These are phyloP conservation scores for Poecilia latipinna DNA, from an alignment of 2,113 vertebrate genomes.

Conservation along the genomic window DNA sequence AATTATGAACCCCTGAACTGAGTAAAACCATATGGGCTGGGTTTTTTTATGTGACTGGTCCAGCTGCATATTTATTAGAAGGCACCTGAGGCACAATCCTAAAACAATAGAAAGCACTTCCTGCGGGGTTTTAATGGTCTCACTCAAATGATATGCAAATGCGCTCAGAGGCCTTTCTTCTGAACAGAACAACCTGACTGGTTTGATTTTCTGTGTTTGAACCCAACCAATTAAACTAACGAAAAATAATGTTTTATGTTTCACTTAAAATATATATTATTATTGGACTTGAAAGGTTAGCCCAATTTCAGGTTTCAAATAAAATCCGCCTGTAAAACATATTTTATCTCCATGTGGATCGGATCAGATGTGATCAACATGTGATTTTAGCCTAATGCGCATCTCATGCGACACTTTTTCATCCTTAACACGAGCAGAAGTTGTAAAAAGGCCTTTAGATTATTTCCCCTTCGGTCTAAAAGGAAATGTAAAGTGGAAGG, in stretches of 20 bases:
- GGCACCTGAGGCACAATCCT: slow-evolving; percentile 16
- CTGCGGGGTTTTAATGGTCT: not conserved
- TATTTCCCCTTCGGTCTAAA: not conserved
- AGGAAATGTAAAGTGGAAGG: not conserved
- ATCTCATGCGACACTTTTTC: not conserved
- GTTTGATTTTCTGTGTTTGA: no score
- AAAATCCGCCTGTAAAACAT: not conserved
- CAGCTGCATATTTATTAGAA: slow-evolving; percentile 6
- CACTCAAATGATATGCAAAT: not conserved
- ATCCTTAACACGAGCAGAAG: not conserved
- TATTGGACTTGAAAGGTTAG: no score
- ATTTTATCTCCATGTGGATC: not conserved
- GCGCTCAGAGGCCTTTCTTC: no score
- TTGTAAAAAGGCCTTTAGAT: not conserved
- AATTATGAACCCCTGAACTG: slow-evolving; percentile 64
- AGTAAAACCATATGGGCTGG: slow-evolving; percentile 72
- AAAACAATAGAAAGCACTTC: slow-evolving; percentile 31
- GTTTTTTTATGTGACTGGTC: not conserved
- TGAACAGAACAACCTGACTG: no score
- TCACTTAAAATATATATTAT: no score
- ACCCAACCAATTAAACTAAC: not conserved
- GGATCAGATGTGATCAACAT: not conserved
- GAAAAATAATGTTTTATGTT: not conserved
- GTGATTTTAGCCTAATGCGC: not conserved
- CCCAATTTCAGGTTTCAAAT: no score